Evolutionary conservation across 2,797 vertebrate genomes (phyloP).

Genomic region (Meriones psammophilus): DNA sequence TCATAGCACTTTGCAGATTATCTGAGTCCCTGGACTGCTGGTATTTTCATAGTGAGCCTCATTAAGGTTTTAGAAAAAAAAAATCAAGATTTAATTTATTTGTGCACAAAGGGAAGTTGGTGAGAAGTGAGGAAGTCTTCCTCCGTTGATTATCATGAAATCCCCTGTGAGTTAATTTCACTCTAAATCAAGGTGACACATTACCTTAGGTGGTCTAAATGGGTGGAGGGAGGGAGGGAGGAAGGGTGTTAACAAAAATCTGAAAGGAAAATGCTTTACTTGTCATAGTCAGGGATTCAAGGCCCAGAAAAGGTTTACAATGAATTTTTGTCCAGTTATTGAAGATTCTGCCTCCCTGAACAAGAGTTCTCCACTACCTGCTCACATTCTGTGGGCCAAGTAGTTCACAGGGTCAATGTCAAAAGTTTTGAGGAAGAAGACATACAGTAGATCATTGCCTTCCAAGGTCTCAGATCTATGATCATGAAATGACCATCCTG

Average conservation of each 20-base stretch:
- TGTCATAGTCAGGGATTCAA: not conserved
- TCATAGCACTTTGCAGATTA: not conserved
- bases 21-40: not conserved
- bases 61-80: not conserved
- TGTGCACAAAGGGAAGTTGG: not conserved
- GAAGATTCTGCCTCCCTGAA: not conserved
- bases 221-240: no score
- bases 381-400: not conserved
- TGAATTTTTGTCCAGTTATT: not conserved
- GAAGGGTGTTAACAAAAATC: not conserved
- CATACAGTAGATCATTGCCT: not conserved
- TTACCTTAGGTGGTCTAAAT: not conserved
- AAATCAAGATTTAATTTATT: slow-evolving; percentile 40
- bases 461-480: not conserved
- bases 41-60: slow-evolving; percentile 28
- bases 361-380: not conserved
- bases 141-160: not conserved
- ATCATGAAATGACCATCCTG: not conserved
- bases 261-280: not conserved
- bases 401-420: not conserved
- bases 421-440: not conserved
- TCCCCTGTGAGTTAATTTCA: not conserved
- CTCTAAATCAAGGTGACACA: not conserved
- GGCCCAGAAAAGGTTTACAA: not conserved
- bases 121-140: not conserved